Conservation (phyloP, 37 sponge, comb jelly and placozoan species). For the Chondrosia reniformis region DNA sequence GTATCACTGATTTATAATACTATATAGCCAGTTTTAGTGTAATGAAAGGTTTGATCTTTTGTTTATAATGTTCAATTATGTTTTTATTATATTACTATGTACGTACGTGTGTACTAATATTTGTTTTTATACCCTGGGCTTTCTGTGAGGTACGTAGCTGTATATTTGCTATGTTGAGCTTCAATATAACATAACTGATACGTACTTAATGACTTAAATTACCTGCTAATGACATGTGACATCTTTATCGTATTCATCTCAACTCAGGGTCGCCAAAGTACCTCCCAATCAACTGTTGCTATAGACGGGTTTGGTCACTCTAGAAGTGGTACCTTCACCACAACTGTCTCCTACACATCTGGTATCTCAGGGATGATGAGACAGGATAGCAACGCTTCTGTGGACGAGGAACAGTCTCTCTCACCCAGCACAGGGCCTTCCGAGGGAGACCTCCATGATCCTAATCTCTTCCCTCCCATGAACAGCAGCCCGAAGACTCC, state of each 20-base stretch:
- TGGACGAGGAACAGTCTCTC: conserved; percentile 15
- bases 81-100: too few species aligned
- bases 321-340: background rate
- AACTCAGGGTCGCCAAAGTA: background rate
- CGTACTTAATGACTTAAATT: background rate
- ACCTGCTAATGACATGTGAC: background rate
- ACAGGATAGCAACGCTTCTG: conserved; percentile 12
- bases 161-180: too few species aligned
- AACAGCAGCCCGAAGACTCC: conserved; percentile 20
- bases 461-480: conserved; percentile 5
- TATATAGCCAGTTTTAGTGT: too few species aligned
- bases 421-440: conserved; percentile 15
- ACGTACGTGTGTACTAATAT: too few species aligned
- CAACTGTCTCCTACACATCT: background rate
- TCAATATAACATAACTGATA: background rate
- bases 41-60: too few species aligned
- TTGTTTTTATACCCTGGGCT: too few species aligned
- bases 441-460: conserved; percentile 6
- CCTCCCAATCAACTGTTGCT: background rate
- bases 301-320: background rate
- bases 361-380: background rate
- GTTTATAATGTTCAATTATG: too few species aligned
- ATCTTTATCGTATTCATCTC: background rate
- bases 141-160: too few species aligned
- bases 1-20: too few species aligned